Evolutionary conservation across 1,140 invertebrate genomes (phyloP).

Genomic region (Scaptomyza hsui): DNA sequence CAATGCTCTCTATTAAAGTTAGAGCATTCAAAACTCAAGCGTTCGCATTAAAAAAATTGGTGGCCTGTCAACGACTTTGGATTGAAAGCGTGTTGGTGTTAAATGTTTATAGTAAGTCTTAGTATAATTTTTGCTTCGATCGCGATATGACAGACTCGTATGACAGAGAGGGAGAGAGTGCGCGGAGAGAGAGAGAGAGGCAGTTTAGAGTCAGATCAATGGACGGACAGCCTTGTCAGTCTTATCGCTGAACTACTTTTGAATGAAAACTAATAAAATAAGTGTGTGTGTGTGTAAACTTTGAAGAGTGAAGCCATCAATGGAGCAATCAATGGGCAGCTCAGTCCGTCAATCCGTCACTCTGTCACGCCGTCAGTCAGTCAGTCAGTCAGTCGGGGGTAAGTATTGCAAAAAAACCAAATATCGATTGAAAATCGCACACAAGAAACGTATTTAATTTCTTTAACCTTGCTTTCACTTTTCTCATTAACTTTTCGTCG

Average conservation of each 20-base stretch:
- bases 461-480: constrained; percentile 82
- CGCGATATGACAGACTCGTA: constrained; percentile 61
- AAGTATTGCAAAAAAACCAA: not conserved
- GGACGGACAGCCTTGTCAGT: constrained; percentile 20
- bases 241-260: constrained; percentile 77
- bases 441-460: constrained; percentile 69
- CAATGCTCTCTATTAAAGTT: constrained; percentile 15
- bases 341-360: not conserved
- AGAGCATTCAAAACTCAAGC: constrained; percentile 41
- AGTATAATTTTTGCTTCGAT: constrained; percentile 67
- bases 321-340: constrained; percentile 51
- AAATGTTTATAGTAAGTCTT: constrained; percentile 65
- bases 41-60: constrained; percentile 53
- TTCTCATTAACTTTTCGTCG: constrained; percentile 82
- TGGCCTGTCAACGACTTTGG: constrained; percentile 76
- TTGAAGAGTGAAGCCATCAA: constrained; percentile 47
- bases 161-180: not conserved
- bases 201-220: constrained; percentile 9
- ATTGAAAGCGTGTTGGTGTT: constrained; percentile 75
- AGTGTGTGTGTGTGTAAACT: not conserved
- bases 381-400: constrained; percentile 6
- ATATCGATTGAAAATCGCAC: constrained; percentile 74
- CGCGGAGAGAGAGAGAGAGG: not conserved
- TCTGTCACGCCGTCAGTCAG: not conserved
- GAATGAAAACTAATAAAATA: constrained; percentile 58